These are phyloP conservation scores for Steinernema feltiae DNA, from an alignment of 1,140 invertebrate species.

Conservation along the genomic window DNA sequence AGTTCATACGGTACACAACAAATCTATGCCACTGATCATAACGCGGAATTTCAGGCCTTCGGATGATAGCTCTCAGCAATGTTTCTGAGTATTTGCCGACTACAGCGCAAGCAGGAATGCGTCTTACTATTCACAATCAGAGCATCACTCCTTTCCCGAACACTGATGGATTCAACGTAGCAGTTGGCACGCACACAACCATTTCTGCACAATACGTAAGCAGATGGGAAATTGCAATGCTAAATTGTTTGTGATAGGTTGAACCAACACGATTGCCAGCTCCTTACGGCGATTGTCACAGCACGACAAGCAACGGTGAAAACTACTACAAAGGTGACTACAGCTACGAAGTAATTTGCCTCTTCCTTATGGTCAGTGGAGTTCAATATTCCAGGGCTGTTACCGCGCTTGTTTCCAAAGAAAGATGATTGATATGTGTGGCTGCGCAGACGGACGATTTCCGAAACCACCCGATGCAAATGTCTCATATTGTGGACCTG, in stretches of 20 bases:
- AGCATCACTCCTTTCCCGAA: slow-evolving; percentile 14
- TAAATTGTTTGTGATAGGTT: not conserved
- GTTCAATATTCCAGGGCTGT: not conserved
- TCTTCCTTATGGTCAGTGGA: not conserved
- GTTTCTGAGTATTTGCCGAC: slow-evolving; percentile 8
- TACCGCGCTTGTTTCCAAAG: slow-evolving; percentile 13
- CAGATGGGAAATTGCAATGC: not conserved
- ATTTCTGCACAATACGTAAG: slow-evolving; percentile 12
- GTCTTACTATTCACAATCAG: not conserved
- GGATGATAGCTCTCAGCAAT: slow-evolving; percentile 8
- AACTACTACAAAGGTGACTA: slow-evolving; percentile 19
- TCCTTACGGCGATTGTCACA: slow-evolving; percentile 9
- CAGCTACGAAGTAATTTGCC: not conserved
- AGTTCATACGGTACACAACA: not conserved
- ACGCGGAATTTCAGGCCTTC: not conserved
- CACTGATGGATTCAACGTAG: slow-evolving; percentile 12
- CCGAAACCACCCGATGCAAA: not conserved
- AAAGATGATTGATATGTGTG: slow-evolving; percentile 1
- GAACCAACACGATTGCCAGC: not conserved
- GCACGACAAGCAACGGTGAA: not conserved
- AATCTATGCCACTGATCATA: not conserved
- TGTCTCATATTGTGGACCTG: not conserved
- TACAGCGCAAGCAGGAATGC: not conserved
- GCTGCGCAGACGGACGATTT: not conserved
- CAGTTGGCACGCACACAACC: not conserved